Conservation (phyloP, 2,797 vertebrate species). For the Holocentrus rufus region DNA sequence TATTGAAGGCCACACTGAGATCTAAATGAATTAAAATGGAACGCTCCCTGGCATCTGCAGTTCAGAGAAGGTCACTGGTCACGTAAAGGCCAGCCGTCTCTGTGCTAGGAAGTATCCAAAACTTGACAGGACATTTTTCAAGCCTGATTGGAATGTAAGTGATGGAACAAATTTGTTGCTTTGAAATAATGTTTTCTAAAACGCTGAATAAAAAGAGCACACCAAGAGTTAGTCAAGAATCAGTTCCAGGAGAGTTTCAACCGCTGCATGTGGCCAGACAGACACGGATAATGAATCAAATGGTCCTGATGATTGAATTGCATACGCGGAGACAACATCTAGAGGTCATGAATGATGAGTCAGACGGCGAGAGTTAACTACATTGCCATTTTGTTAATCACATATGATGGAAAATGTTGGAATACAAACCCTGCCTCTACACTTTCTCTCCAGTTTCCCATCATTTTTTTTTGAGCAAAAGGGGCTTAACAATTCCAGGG, state of each 20-base stretch:
- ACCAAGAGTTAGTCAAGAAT: not conserved
- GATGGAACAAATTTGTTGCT: not conserved
- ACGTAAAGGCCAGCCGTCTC: not conserved
- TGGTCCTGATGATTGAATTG: too few species aligned
- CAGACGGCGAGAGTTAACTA: too few species aligned
- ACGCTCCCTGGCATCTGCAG: not conserved
- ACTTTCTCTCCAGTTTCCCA: too few species aligned
- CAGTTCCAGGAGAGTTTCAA: not conserved
- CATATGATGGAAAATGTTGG: not conserved
- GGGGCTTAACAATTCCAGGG: too few species aligned
- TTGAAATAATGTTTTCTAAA: not conserved
- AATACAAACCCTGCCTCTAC: not conserved
- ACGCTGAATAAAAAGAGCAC: not conserved
- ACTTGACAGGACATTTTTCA: not conserved
- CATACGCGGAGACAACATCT: too few species aligned
- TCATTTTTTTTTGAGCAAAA: too few species aligned
- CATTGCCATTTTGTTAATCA: too few species aligned
- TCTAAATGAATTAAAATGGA: conserved; percentile 16
- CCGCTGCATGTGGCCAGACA: not conserved
- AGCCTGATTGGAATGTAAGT: not conserved
- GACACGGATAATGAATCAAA: too few species aligned
- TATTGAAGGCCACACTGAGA: conserved; percentile 3
- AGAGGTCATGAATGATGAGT: too few species aligned
- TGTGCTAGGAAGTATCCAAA: not conserved
- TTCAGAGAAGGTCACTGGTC: conserved; percentile 3